Conservation (phyloP, 2,888 invertebrate genomes). For the Torymus auratus region DNA sequence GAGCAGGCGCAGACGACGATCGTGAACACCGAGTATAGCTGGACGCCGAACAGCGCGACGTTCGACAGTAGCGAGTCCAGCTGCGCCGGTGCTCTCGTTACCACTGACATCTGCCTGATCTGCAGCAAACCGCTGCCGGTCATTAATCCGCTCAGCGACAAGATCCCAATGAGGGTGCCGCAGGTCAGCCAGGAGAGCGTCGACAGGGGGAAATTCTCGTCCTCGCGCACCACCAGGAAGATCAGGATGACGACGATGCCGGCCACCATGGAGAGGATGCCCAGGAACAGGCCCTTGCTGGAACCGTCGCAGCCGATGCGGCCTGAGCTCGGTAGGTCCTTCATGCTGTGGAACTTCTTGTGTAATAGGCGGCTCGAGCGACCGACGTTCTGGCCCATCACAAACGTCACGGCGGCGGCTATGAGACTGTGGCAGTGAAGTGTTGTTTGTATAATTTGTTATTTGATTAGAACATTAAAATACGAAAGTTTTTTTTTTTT, state of each 20-base stretch:
- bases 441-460: neutral
- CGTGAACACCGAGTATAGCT: conserved; percentile 77
- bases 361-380: conserved; percentile 70
- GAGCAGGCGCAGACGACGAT: conserved; percentile 76
- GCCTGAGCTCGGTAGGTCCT: conserved; percentile 67
- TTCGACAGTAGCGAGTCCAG: conserved; percentile 77
- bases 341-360: conserved; percentile 71
- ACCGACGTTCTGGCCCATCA: conserved; percentile 79
- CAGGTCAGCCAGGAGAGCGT: conserved; percentile 78
- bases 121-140: conserved; percentile 76
- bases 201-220: conserved; percentile 76
- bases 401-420: conserved; percentile 79
- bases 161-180: conserved; percentile 76
- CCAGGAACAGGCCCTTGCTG: conserved; percentile 79
- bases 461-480: no score
- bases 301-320: conserved; percentile 78
- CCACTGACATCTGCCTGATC: conserved; percentile 76
- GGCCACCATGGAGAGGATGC: conserved; percentile 78
- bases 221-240: conserved; percentile 78
- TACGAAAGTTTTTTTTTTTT: no score
- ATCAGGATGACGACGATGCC: conserved; percentile 79
- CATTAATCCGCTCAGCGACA: conserved; percentile 75
- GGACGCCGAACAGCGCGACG: conserved; percentile 77
- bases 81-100: conserved; percentile 73
- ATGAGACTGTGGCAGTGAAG: conserved; percentile 75